These are phyloP conservation scores for Sigmodon hispidus DNA, from an alignment of 2,113 vertebrate genomes.

Conservation along the genomic window DNA sequence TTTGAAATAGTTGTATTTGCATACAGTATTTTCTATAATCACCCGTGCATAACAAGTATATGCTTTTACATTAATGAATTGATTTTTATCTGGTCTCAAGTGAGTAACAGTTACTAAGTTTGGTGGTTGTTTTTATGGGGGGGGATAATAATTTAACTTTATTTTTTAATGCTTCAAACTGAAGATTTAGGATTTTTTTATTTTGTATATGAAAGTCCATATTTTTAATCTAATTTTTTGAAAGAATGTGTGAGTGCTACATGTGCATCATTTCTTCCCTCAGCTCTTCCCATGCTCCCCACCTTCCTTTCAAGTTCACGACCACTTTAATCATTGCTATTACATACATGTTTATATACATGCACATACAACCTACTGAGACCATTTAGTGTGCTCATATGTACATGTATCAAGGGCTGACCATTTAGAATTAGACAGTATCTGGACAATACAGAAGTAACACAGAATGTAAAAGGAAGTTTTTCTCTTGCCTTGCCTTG, in stretches of 20 bases:
- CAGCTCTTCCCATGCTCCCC: background rate
- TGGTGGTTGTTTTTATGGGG: background rate
- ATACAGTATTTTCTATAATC: background rate
- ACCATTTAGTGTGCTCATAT: too few species aligned
- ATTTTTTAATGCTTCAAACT: background rate
- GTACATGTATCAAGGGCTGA: background rate
- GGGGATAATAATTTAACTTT: constrained; percentile 31
- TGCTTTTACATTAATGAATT: background rate
- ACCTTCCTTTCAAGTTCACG: background rate
- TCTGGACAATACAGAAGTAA: background rate
- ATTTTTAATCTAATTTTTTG: background rate
- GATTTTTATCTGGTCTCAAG: constrained; percentile 41
- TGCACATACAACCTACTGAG: too few species aligned
- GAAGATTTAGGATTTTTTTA: constrained; percentile 39
- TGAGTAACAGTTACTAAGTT: constrained; percentile 8
- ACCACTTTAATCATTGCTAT: background rate
- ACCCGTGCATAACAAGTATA: background rate
- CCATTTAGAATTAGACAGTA: background rate
- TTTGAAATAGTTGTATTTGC: constrained; percentile 12
- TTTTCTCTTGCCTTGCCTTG: too few species aligned
- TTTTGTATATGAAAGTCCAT: background rate
- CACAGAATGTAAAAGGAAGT: too few species aligned
- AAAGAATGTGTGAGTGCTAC: background rate
- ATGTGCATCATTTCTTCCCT: too few species aligned
- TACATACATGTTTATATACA: background rate